Evolutionary conservation across 1,140 invertebrate species (phyloP).

Genomic region (Macrocentrus cingulum): DNA sequence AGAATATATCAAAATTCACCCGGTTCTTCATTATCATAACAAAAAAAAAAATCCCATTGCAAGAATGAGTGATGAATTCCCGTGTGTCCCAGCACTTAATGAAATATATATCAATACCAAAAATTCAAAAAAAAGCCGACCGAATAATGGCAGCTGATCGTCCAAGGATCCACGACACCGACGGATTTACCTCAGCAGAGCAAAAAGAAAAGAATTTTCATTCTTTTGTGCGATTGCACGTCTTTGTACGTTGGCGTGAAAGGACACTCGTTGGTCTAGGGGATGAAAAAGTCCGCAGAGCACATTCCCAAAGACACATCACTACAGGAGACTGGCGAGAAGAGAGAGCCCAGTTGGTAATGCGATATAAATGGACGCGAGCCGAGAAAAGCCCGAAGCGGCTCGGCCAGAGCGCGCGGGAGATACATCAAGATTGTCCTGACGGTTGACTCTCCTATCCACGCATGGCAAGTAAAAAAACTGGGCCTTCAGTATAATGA

Average conservation of each 20-base stretch:
- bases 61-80: no score
- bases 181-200: background rate
- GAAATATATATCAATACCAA: no score
- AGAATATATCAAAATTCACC: no score
- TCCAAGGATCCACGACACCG: background rate
- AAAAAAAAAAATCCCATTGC: no score
- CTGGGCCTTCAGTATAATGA: constrained; percentile 27
- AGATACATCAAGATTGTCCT: constrained; percentile 33
- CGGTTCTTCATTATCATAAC: no score
- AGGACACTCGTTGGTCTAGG: background rate
- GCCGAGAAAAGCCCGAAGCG: constrained; percentile 26
- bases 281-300: no score
- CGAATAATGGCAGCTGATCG: no score
- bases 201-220: background rate
- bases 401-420: constrained; percentile 7
- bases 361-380: constrained; percentile 31
- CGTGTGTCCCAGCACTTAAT: no score
- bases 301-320: no score
- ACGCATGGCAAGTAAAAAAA: constrained; percentile 24
- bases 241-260: background rate
- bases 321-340: background rate
- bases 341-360: constrained; percentile 19
- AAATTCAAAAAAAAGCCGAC: no score
- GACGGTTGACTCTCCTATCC: constrained; percentile 26
- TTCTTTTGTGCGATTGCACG: constrained; percentile 2